These are phyloP conservation scores for Pelochelys cantorii DNA, from an alignment of 2,797 vertebrate genomes.

Conservation along the genomic window DNA sequence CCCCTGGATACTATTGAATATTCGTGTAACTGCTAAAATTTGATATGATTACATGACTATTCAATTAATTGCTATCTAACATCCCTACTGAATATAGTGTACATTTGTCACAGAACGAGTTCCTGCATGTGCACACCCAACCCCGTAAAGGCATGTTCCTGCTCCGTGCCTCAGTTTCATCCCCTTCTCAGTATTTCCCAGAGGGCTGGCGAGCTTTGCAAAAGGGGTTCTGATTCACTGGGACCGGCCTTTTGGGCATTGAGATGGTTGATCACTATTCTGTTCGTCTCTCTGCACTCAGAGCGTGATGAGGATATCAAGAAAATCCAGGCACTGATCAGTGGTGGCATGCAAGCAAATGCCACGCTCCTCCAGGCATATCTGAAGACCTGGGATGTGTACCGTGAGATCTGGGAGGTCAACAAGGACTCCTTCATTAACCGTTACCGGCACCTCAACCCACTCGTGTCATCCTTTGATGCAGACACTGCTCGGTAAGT, in stretches of 20 bases:
- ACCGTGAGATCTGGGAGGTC: conserved; percentile 90
- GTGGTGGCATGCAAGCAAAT: conserved; percentile 83
- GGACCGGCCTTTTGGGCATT: too few relatives aligned
- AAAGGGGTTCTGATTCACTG: too few relatives aligned
- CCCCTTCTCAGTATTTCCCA: background rate
- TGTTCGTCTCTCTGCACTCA: conserved; percentile 48
- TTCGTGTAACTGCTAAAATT: too few relatives aligned
- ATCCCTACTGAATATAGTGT: background rate
- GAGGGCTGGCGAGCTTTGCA: background rate
- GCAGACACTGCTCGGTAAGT: conserved; percentile 89
- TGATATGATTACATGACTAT: too few relatives aligned
- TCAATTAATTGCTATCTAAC: too few relatives aligned
- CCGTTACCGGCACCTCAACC: conserved; percentile 87
- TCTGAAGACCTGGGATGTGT: conserved; percentile 90
- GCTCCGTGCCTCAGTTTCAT: background rate
- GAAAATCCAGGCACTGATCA: conserved; percentile 87
- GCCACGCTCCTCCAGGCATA: conserved; percentile 83
- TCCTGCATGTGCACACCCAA: background rate
- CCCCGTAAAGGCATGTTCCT: background rate
- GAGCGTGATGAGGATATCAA: conserved; percentile 88
- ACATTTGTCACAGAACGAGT: background rate
- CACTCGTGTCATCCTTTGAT: conserved; percentile 88
- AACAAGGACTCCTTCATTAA: conserved; percentile 90
- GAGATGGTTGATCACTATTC: too few relatives aligned
- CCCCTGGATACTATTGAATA: too few relatives aligned